Evolutionary conservation across 2,113 vertebrate species (phyloP).

Genomic region (Girardinichthys multiradiatus): DNA sequence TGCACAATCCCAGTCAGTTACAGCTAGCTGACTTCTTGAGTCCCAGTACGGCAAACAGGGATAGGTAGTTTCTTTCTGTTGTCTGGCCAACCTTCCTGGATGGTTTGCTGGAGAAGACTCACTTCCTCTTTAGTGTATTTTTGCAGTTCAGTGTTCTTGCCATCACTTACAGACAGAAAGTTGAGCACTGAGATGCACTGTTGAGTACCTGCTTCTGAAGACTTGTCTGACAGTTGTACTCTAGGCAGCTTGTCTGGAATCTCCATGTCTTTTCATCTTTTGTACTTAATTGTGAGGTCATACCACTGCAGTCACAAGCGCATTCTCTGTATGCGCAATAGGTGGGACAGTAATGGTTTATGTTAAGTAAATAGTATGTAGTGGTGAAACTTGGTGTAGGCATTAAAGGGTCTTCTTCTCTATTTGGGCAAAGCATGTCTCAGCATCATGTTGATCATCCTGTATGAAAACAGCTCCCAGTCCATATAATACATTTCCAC

Average conservation of each 20-base stretch:
- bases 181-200: too few relatives aligned
- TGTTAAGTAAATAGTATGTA: background rate
- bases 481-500: background rate
- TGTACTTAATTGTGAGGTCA: background rate
- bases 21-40: too few relatives aligned
- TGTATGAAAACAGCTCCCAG: background rate
- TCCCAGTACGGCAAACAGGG: too few relatives aligned
- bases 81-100: too few relatives aligned
- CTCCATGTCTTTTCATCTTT: constrained; percentile 1
- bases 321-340: background rate
- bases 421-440: too few relatives aligned
- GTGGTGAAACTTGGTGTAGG: background rate
- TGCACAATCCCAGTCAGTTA: too few relatives aligned
- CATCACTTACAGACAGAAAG: too few relatives aligned
- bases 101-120: too few relatives aligned
- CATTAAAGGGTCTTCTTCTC: background rate
- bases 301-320: background rate
- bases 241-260: background rate
- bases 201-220: too few relatives aligned
- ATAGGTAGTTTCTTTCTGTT: too few relatives aligned
- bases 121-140: too few relatives aligned
- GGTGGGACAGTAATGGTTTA: background rate
- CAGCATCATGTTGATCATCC: background rate
- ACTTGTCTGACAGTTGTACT: background rate
- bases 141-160: too few relatives aligned